A percentile compares a stretch with the other conserved stretches of the same genome.
These are phyloP conservation scores for Nerophis ophidion DNA, from an alignment of 2,113 vertebrate species.

Conservation along the genomic window DNA sequence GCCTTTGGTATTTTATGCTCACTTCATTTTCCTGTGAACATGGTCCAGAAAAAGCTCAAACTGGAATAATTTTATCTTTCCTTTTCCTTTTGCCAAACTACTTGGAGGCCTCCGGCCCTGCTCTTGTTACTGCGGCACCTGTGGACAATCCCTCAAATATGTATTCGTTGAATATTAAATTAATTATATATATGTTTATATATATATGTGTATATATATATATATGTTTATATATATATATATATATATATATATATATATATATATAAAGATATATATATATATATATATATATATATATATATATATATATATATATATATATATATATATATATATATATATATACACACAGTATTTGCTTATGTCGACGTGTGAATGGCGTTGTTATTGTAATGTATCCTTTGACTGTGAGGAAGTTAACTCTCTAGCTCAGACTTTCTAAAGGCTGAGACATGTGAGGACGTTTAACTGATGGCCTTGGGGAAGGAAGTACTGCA, in stretches of 20 bases:
- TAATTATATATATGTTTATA: background rate
- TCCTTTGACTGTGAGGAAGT: conserved; percentile 39
- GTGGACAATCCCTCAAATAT: conserved; percentile 31
- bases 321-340: no score
- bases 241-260: no score
- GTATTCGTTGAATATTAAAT: conserved; percentile 26
- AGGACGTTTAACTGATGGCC: conserved; percentile 44
- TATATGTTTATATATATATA: no score
- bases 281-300: no score
- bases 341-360: background rate
- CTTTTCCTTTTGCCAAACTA: conserved; percentile 16
- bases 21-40: conserved; percentile 32
- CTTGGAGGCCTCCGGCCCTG: conserved; percentile 3
- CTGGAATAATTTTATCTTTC: conserved; percentile 34
- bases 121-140: conserved; percentile 25
- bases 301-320: no score
- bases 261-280: no score
- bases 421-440: conserved; percentile 46
- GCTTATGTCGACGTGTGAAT: background rate
- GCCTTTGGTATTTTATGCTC: conserved; percentile 23
- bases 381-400: background rate
- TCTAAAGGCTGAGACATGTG: conserved; percentile 53
- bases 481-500: conserved; percentile 35
- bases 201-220: no score
- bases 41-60: conserved; percentile 31